Base-by-base conservation (phyloP, 2,113 vertebrate species). In the Uropsilus gracilis region DNA sequence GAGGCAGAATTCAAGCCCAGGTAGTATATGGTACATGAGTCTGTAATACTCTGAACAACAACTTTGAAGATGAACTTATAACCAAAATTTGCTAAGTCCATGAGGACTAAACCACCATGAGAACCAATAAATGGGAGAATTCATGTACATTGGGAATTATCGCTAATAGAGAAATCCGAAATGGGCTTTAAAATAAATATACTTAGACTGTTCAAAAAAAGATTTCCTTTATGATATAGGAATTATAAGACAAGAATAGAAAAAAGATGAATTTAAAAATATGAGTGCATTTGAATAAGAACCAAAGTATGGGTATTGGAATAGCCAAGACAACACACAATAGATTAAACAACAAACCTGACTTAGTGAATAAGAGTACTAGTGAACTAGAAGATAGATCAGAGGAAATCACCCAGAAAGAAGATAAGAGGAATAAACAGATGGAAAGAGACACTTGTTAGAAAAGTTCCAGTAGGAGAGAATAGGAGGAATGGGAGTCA, bases 1-100 rank as follows among this genome's bases (percentile, higher is more conserved):
- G 72, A 82, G 64, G 6, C 68, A 91, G 89, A 82, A 82, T 61
- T 86, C 63, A 91, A 94, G 82, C 76, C 61, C 55, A 80, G 53
- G 53, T 12, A 37, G 39, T 37, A 37, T 37, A 34, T 2, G 63
- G 57, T 12, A 22, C 5, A 39, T 10, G 13, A 59, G 32, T 76
- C 71, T 87, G 39, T 50, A 53, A 86, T 76, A n/a, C n/a, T n/a
- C n/a, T 85, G n/a, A 83, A 83, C 53, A 78, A 34, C 37, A 42
- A 83, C 72, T 64, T 32, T 82, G 84, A 84, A 86, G 84, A 78
- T 75, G 30, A 83, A 83, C 13, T 78, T 55, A 57, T 37, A 84
- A 69, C 85, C 73, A 32, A 77, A 93, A 69, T 13, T 75, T 90
- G 64, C 75, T 94, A 68, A 59, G 64, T 64, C 66, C 50, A 22